These are phyloP conservation scores for Smittia aterrima DNA, from an alignment of 2,888 invertebrate species.

Conservation along the genomic window DNA sequence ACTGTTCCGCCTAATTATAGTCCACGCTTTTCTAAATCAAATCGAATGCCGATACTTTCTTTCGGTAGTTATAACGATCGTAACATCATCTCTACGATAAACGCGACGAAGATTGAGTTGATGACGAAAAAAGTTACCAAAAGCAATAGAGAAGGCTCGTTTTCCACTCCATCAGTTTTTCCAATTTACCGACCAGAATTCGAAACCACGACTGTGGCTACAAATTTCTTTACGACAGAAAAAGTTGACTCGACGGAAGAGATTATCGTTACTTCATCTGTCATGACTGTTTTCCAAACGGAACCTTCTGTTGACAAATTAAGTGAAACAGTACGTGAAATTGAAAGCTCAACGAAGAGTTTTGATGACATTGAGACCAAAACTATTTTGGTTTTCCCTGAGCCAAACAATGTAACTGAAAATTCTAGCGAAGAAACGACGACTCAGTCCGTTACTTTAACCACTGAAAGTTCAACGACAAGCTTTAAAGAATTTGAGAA, in stretches of 20 bases:
- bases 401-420: too few relatives aligned
- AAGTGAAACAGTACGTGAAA: conserved; percentile 17
- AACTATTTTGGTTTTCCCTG: not conserved
- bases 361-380: not conserved
- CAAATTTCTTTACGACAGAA: not conserved
- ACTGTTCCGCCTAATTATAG: conserved; percentile 4
- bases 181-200: conserved; percentile 28
- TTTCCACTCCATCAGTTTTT: conserved; percentile 16
- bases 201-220: not conserved
- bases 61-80: not conserved
- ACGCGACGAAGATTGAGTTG: not conserved
- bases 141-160: not conserved
- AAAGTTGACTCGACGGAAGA: not conserved
- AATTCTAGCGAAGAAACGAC: too few relatives aligned
- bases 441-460: too few relatives aligned
- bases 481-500: not conserved
- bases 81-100: not conserved
- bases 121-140: conserved; percentile 27
- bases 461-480: not conserved
- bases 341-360: conserved; percentile 2
- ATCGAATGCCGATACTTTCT: conserved; percentile 16
- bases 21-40: not conserved
- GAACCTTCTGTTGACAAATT: too few relatives aligned
- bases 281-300: too few relatives aligned
- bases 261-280: too few relatives aligned